Evolutionary conservation across 2,888 invertebrate species (phyloP), one percentile per base, ranked within the genome.

Genomic region (Himalopsyche tibetana): DNA sequence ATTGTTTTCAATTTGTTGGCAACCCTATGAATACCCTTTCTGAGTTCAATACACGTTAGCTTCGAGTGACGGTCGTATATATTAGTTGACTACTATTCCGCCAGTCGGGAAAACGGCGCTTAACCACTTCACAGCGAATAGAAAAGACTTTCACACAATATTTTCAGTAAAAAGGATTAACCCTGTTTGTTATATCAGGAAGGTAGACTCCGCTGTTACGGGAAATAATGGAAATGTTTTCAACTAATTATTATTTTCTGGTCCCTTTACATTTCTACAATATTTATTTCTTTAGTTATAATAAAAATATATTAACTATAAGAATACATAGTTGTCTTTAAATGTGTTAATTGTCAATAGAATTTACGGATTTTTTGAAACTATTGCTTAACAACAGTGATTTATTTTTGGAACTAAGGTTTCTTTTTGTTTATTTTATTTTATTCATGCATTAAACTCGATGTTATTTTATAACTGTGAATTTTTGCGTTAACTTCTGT

Each of bases 31-130:
- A 28, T 74, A 74, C 36, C 36, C 74, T 15, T 74, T 36, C 36
- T 74, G 81, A 85, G 84, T 85, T 82, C 84, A 82, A 85, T 82
- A 85, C 28, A 81, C 40, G 80, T 74, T 74, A 74, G 36, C 82
- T 55, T 55, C 82, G 36, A 55, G 82, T 82, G 82, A 82, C 82
- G 82, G 36, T 56, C 82, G 55, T 82, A 82, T 74, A 74, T 74
- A 74, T 74, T 74, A 74, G 74, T 74, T 74, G 28, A 15, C 74
- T 74, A 74, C 36, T 36, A 74, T 36, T 74, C 74, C 38, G 36
- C 74, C 36, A 74, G 74, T 36, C 36, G 74, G 74, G 74, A 74
- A 74, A 74, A 36, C 74, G 74, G 74, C 74, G 74, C 74, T 74
- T 74, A 74, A 74, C 38, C 74, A 74, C 74, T 74, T 74, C 36